Conservation (phyloP, 2,797 vertebrate genomes). For the Pyrocephalus nanus region DNA sequence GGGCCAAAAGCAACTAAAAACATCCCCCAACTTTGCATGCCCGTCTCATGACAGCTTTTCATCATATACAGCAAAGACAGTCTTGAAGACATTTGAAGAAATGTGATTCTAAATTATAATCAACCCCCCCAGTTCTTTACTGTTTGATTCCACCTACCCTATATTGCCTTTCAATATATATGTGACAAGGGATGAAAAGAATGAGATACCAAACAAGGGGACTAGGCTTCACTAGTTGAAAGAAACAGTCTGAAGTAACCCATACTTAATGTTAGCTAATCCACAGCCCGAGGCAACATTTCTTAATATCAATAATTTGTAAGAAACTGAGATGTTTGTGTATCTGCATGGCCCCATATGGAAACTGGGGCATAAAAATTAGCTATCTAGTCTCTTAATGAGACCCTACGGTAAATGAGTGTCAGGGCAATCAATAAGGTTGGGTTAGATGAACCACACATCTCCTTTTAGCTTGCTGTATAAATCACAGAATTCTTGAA, state of each 20-base stretch:
- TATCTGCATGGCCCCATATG: background rate
- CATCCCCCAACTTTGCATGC: background rate
- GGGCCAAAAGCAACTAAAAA: conserved; percentile 2
- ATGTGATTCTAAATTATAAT: background rate
- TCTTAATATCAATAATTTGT: background rate
- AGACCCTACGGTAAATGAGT: background rate
- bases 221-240: background rate
- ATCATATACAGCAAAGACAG: background rate
- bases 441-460: background rate
- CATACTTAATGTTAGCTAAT: background rate
- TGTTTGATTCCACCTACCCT: background rate
- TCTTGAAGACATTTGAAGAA: background rate
- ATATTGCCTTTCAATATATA: background rate
- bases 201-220: background rate
- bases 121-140: background rate
- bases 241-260: background rate
- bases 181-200: background rate
- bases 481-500: background rate
- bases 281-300: background rate
- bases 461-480: background rate
- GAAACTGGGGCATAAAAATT: background rate
- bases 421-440: background rate
- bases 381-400: background rate
- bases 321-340: background rate
- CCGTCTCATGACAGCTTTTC: conserved; percentile 5